Evolutionary conservation across 1,140 invertebrate species (phyloP), one percentile per base, ranked within the genome.

Genomic region (Drosophila grimshawi): DNA sequence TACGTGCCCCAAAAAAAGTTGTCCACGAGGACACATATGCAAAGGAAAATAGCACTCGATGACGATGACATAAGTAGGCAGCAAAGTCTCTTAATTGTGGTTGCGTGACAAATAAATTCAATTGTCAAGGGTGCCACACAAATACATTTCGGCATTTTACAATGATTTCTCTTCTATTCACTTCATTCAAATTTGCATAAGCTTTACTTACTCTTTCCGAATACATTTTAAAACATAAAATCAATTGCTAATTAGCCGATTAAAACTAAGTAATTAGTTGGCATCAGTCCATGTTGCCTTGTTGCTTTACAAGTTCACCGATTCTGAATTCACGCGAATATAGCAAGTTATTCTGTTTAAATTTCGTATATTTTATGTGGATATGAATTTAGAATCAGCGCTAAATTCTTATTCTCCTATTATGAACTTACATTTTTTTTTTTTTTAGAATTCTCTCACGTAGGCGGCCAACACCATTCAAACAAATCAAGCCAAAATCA

Each of bases 401-500:
- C 19, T 0, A 19, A 19, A 19, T 19, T 19, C 1, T 19, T 19
- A 19, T 19, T 19, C 19, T 19, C 19, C 19, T 19, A 19, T 19
- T 19, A 19, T 19, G 19, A 19, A 19, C 19, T 19, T 19, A 19
- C 39, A 41, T 41, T 57, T 8, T 43, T 3, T 41, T 27, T 63
- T 68, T 19, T 19, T 19, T 19, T 19, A 19, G 19, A 19, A 19
- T 19, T 19, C 19, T 19, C 19, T 19, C 19, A 19, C 19, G 19
- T 19, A 19, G 19, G 19, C 0, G 19, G 19, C 19, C 19, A 19
- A 19, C 19, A 1, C 19, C 1, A 19, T 19, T 19, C 19, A 19
- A 19, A 19, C 19, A 74, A 82, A 83, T 85, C 77, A 86, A 80
- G 74, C 53, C 41, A 78, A 86, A 85, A 86, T 69, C 81, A 85